Percentiles rank a stretch among this genome's conserved stretches.
These are phyloP conservation scores for Catharus ustulatus DNA, from an alignment of 2,797 vertebrate species.

Conservation along the genomic window DNA sequence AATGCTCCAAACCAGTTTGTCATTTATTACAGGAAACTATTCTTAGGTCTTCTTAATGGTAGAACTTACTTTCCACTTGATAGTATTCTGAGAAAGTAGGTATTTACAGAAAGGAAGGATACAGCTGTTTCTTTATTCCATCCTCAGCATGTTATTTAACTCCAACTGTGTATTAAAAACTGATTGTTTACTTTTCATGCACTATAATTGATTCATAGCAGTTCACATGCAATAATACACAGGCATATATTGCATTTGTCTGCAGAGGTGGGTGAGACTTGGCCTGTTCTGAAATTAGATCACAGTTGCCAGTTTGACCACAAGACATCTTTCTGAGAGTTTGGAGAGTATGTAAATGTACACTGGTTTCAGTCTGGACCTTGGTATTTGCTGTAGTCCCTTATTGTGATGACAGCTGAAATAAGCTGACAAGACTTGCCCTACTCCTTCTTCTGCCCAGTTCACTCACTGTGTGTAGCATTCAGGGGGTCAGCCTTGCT, in stretches of 20 bases:
- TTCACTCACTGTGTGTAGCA: background rate
- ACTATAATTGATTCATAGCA: background rate
- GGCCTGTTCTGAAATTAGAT: slow-evolving; percentile 7
- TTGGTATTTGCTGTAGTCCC: background rate
- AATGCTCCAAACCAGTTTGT: slow-evolving; percentile 1
- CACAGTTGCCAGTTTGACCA: background rate
- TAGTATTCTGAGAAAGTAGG: slow-evolving; percentile 34
- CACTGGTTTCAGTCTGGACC: background rate
- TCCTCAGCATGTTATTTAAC: background rate
- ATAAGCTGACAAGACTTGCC: background rate
- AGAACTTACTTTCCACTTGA: slow-evolving; percentile 6
- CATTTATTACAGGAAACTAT: background rate
- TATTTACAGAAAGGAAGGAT: background rate
- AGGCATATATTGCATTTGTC: background rate
- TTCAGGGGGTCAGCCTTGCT: background rate
- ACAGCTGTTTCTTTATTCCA: background rate
- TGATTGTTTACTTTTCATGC: background rate
- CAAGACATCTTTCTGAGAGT: background rate
- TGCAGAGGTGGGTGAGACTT: slow-evolving; percentile 23
- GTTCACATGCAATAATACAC: background rate
- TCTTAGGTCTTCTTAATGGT: slow-evolving; percentile 1
- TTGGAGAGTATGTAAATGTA: background rate
- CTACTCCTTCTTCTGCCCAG: background rate
- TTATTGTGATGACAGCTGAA: background rate
- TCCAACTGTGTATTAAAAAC: slow-evolving; percentile 15